Base-by-base conservation (phyloP, 2,888 invertebrate genomes). In the Tryphoninae sp. region DNA sequence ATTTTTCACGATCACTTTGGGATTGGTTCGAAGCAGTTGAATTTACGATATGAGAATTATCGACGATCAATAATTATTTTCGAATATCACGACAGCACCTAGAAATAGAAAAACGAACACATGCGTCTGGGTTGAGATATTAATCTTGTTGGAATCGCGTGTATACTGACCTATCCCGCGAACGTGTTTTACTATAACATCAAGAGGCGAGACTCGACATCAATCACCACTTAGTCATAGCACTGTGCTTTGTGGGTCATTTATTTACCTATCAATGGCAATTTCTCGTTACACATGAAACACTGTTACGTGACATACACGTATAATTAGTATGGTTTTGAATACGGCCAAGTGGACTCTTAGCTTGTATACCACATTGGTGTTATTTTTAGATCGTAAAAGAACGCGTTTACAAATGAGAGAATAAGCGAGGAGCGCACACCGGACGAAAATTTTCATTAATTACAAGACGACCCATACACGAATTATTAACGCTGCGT, bases 101-200 rank as follows among this genome's bases (percentile, higher is more conserved):
- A 2, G 11, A 45, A 33, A 33, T 33, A 33, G 45, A 45, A 13
- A 13, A 45, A 13, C 2, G 45, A 13, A 45, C 45, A 45, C 13
- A 45, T 13, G 45, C 13, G 45, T 4, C 13, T 13, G 11, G 13
- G 9, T 13, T 49, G 19, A 68, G 23, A 22, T 22, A 61, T 23
- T n/a, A 33, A 4, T 61, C 4, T 51, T 19, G 23, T 51, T 61
- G 59, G 55, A 68, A 76, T 62, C 62, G n/a, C 26, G 49, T 67
- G 55, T 19, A 23, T 51, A 76, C 76, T 68, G 76, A 68, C 76
- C 61, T 76, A 76, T 76, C 68, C 68, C 61, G 76, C 68, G 51
- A 67, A 58, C 26, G 68, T 8, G 16, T 33, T 68, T 68, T 76
- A 68, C 68, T 68, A 51, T 68, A 58, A 75, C 58, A 67, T 58